phyloP scores from a whole-genome alignment of 1,140 invertebrate species.

The Triops longicaudatus region DNA sequence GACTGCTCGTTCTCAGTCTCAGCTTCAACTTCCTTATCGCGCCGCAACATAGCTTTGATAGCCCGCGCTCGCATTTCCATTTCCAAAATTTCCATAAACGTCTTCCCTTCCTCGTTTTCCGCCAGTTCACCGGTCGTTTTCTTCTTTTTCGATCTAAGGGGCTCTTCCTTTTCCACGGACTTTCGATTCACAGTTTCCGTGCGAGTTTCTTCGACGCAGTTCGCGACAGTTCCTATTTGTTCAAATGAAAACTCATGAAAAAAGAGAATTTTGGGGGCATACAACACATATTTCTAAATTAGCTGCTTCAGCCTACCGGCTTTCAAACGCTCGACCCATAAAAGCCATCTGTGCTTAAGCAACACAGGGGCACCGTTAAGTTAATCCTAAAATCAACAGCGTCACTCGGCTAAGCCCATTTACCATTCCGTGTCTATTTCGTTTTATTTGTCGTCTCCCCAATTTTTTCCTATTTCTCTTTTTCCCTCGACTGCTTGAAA shows the following conservation, averaged over 20 bases:
- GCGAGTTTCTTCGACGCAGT: background rate
- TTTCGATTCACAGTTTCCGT: background rate
- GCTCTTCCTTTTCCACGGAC: background rate
- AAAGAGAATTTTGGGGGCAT: background rate
- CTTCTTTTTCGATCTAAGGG: background rate
- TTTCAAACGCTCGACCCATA: background rate
- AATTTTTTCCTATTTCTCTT: background rate
- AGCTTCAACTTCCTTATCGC: conserved; percentile 27
- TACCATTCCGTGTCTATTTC: background rate
- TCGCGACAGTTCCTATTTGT: background rate
- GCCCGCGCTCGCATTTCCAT: conserved; percentile 45
- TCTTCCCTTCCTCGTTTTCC: conserved; percentile 28
- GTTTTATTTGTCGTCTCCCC: background rate
- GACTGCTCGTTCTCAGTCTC: background rate
- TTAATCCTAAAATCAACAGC: conserved; percentile 4
- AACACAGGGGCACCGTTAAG: background rate
- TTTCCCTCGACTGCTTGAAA: background rate
- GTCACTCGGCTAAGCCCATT: background rate
- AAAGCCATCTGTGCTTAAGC: conserved; percentile 14
- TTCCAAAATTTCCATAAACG: conserved; percentile 43
- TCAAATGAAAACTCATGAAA: background rate
- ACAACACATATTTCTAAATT: background rate
- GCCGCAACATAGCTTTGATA: conserved; percentile 44
- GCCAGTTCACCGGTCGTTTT: background rate
- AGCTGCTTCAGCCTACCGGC: background rate